Conservation (phyloP, 2,888 invertebrate genomes). For the Idaea straminata region DNA sequence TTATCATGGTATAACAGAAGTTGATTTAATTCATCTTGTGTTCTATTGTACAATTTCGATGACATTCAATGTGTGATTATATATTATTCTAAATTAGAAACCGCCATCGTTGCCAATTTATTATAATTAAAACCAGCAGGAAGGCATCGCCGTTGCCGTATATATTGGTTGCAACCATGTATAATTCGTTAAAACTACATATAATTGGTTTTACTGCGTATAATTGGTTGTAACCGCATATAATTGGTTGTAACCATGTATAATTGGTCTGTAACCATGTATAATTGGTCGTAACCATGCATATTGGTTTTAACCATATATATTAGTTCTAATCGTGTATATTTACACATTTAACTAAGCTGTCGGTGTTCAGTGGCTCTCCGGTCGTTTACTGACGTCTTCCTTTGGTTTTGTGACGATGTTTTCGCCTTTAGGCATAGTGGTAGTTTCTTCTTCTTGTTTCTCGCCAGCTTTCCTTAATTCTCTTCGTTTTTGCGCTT, state of each 20-base stretch:
- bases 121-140: constrained; percentile 43
- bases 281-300: constrained; percentile 12
- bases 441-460: constrained; percentile 34
- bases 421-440: constrained; percentile 53
- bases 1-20: too few species aligned
- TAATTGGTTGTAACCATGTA: constrained; percentile 15
- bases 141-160: constrained; percentile 24
- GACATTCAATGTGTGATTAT: not conserved
- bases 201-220: not conserved
- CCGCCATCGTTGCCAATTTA: constrained; percentile 48
- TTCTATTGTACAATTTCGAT: too few species aligned
- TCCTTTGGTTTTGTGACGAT: constrained; percentile 53
- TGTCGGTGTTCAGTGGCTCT: constrained; percentile 52
- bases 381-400: constrained; percentile 60
- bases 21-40: too few species aligned
- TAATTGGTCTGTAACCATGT: constrained; percentile 16
- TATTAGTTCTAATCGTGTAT: constrained; percentile 6
- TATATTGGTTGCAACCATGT: constrained; percentile 15
- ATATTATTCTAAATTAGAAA: not conserved
- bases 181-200: constrained; percentile 9
- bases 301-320: not conserved
- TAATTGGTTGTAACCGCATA: constrained; percentile 1
- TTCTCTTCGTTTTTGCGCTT: constrained; percentile 66
- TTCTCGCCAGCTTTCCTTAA: constrained; percentile 60
- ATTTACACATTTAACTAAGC: constrained; percentile 24